Conservation (phyloP, 2,888 invertebrate species). For the Pseudococcus viburni region DNA sequence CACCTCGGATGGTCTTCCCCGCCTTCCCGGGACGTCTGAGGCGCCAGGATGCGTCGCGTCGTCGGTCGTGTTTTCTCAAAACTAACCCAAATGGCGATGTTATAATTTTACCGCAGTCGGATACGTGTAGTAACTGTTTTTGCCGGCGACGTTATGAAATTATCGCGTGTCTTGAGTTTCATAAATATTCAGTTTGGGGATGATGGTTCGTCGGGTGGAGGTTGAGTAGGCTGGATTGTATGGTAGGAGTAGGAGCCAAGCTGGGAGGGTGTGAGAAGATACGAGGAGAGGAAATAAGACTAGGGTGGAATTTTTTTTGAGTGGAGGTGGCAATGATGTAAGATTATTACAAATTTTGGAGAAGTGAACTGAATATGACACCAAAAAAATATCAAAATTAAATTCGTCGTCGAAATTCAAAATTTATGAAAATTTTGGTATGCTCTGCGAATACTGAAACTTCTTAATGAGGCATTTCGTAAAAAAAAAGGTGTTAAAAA, state of each 20-base stretch:
- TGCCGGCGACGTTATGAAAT: constrained; percentile 19
- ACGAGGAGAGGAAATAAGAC: no score
- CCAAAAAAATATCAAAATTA: no score
- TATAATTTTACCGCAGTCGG: background rate
- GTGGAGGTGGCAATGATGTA: no score
- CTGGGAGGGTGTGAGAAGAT: no score
- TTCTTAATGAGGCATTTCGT: no score
- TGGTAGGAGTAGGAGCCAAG: background rate
- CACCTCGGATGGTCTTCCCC: background rate
- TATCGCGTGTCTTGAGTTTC: constrained; percentile 4
- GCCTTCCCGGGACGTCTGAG: background rate
- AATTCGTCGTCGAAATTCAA: no score
- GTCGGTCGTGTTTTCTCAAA: background rate
- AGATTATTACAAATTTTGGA: no score
- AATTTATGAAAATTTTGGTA: no score
- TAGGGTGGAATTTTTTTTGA: no score
- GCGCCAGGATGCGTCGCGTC: background rate
- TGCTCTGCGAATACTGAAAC: no score
- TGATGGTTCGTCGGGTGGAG: background rate
- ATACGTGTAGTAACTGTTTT: background rate
- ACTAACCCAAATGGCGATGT: background rate
- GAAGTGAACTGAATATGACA: no score
- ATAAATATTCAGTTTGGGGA: background rate
- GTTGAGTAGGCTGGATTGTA: background rate
- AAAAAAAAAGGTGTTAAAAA: no score